Percentiles rank a stretch among this genome's conserved stretches.
These are phyloP conservation scores for Hirtodrosophila cameraria DNA, from an alignment of 2,888 invertebrate species.

Conservation along the genomic window DNA sequence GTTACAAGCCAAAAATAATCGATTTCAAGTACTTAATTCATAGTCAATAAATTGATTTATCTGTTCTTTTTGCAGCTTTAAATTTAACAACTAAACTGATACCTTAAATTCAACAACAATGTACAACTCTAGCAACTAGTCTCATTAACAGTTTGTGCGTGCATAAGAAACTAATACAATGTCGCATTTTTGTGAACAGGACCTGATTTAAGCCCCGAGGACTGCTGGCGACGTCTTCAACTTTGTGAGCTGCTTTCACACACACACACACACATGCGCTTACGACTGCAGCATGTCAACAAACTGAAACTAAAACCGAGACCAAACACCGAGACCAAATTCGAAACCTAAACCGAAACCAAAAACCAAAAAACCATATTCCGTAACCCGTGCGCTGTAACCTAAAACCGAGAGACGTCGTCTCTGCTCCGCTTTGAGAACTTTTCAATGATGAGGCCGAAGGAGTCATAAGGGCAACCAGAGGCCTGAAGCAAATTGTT, in stretches of 20 bases:
- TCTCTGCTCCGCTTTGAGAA: not conserved
- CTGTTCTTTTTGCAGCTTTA: too few species aligned
- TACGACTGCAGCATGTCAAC: constrained; percentile 49
- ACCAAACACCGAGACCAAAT: constrained; percentile 23
- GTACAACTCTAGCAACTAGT: too few species aligned
- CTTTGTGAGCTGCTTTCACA: not conserved
- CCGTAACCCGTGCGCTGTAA: constrained; percentile 33
- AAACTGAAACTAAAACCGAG: constrained; percentile 37
- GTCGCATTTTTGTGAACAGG: constrained; percentile 13
- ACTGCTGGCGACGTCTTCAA: constrained; percentile 14
- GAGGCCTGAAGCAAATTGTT: constrained; percentile 19
- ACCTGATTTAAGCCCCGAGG: constrained; percentile 1
- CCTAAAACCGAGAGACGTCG: constrained; percentile 23
- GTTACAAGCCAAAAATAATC: too few species aligned
- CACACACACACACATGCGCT: constrained; percentile 4
- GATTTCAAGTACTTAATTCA: too few species aligned
- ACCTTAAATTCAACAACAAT: too few species aligned
- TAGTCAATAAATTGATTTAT: too few species aligned
- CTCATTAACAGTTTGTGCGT: constrained; percentile 26
- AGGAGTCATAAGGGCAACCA: constrained; percentile 18
- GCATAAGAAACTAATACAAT: constrained; percentile 46
- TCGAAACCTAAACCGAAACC: constrained; percentile 15
- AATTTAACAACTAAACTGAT: too few species aligned
- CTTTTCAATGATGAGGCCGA: constrained; percentile 8
- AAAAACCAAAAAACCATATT: constrained; percentile 2